Evolutionary conservation across 2,888 invertebrate genomes (phyloP).

Genomic region (Tenthredo scrophulariae): DNA sequence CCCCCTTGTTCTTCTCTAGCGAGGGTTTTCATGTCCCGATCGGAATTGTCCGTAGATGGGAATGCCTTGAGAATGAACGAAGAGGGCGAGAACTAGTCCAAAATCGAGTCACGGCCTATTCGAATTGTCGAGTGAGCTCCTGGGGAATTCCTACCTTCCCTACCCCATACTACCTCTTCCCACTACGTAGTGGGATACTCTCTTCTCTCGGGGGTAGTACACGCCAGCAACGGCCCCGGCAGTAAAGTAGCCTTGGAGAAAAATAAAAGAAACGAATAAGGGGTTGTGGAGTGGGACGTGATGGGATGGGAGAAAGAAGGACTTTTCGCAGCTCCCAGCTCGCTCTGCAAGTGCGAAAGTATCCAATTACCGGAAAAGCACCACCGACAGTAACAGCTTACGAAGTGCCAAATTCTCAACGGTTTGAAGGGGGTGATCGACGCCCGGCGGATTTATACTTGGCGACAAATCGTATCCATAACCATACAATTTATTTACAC

Average conservation of each 20-base stretch:
- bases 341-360: conserved; percentile 54
- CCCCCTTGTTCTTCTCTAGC: background rate
- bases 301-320: conserved; percentile 19
- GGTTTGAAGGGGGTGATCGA: conserved; percentile 4
- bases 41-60: background rate
- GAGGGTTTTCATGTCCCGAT: background rate
- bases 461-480: background rate
- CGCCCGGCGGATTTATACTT: conserved; percentile 1
- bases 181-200: background rate
- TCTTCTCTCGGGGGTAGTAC: conserved; percentile 31
- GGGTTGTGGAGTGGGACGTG: conserved; percentile 11
- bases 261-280: conserved; percentile 43
- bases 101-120: conserved; percentile 52
- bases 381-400: conserved; percentile 51
- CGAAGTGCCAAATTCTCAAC: conserved; percentile 52
- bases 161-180: background rate
- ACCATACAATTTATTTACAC: background rate
- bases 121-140: conserved; percentile 50
- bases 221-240: conserved; percentile 29
- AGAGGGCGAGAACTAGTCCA: conserved; percentile 27
- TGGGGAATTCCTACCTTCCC: conserved; percentile 18
- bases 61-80: background rate
- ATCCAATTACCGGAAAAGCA: conserved; percentile 56
- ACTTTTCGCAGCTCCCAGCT: conserved; percentile 21
- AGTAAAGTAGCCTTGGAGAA: conserved; percentile 46